Evolutionary conservation across 2,888 invertebrate genomes (phyloP), one percentile per base, ranked within the genome.

Genomic region (Ormyrus nitidulus): DNA sequence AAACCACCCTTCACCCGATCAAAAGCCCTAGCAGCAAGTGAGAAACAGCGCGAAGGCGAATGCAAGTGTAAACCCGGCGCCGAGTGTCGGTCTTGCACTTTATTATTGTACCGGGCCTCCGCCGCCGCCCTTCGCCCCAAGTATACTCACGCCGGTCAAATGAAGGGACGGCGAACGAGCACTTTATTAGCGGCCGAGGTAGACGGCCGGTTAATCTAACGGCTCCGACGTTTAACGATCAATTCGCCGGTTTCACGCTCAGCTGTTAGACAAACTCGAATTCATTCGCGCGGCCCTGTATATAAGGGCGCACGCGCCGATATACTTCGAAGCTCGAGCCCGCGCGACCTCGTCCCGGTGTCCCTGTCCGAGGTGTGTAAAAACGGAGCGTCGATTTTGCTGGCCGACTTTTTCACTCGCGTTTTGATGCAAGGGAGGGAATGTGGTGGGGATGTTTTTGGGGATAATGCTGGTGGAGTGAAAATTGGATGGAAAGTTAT

Each of bases 201-300:
- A 85, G 84, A 85, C 81, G 83, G 83, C 78, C 82, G 83, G 84
- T 87, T 87, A 86, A 87, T 87, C 87, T 85, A 87, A 86, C 86
- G 79, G 85, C 82, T 83, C 81, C 86, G 85, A 83, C 85, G 85
- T 85, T 87, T 87, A 87, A 88, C 87, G 87, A 88, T 87, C 88
- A 86, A 88, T 86, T 87, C 83, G 80, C 79, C 84, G 78, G 85
- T 85, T 85, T 85, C 84, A 82, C 85, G 84, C 82, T 77, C 83
- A 65, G 79, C 64, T 54, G 61, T 69, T 69, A n/a, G 44, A 61
- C 13, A 61, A 53, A 69, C 34, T 13, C 51, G 44, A 54, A 51
- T 46, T 54, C 53, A 7, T 46, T 7, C 9, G 6, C 34, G 19
- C 19, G 19, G 19, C 19, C 19, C 19, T 19, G 19, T 19, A 13